Conservation (phyloP, 2,888 invertebrate genomes). For the Lycophotia porphyrea region DNA sequence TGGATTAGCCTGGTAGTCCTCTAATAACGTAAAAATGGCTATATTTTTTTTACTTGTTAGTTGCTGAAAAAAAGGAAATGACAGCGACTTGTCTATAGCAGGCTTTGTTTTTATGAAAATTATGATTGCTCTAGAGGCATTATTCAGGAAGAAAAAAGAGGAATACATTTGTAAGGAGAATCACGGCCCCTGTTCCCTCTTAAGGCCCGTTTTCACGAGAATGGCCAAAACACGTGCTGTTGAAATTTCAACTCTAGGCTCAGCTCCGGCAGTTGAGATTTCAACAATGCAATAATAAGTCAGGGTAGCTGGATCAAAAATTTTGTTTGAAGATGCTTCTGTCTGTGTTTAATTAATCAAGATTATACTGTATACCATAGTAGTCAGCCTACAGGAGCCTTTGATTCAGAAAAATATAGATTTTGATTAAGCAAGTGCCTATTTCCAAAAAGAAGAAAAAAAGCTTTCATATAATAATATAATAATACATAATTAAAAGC, state of each 20-base stretch:
- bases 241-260: background rate
- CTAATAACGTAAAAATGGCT: too few species aligned
- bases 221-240: background rate
- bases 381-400: background rate
- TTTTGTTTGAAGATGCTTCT: background rate
- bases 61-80: too few species aligned
- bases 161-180: too few species aligned
- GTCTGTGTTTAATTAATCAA: background rate
- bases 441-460: background rate
- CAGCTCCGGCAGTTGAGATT: background rate
- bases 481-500: background rate
- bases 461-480: too few species aligned
- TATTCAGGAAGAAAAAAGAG: too few species aligned
- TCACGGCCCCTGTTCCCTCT: too few species aligned
- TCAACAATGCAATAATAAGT: background rate
- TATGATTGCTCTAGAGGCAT: too few species aligned
- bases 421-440: background rate
- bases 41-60: too few species aligned
- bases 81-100: too few species aligned
- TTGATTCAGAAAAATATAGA: background rate
- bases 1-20: too few species aligned
- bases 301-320: background rate
- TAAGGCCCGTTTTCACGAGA: background rate
- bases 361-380: background rate
- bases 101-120: too few species aligned